Evolutionary conservation across 1,140 invertebrate species (phyloP).

Genomic region (Drosophila subobscura): DNA sequence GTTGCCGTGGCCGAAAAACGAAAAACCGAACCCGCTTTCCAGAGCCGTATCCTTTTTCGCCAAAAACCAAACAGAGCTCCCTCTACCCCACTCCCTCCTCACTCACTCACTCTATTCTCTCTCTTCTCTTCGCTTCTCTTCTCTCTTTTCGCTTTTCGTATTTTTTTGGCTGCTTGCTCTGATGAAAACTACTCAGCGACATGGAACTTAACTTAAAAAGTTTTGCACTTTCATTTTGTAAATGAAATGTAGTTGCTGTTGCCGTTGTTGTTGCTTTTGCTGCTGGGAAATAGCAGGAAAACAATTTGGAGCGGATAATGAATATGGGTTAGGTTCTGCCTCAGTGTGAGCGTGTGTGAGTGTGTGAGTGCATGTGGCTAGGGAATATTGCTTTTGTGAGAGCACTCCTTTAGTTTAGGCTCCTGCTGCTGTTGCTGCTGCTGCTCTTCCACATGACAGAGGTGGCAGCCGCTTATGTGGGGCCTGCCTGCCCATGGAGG

Average conservation of each 20-base stretch:
- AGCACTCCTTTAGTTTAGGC: constrained; percentile 3
- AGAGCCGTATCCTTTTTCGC: too few species aligned
- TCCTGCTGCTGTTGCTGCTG: neutral
- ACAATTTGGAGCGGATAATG: constrained; percentile 80
- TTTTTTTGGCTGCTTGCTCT: constrained; percentile 70
- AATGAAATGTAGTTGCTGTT: constrained; percentile 72
- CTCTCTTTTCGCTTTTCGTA: constrained; percentile 30
- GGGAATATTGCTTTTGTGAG: constrained; percentile 44
- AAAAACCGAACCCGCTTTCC: constrained; percentile 25
- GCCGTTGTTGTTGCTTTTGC: constrained; percentile 20
- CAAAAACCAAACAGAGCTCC: constrained; percentile 15
- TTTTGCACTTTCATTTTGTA: constrained; percentile 81
- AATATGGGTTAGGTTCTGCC: constrained; percentile 72
- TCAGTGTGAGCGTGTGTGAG: constrained; percentile 9
- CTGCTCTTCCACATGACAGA: too few species aligned
- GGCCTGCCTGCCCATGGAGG: too few species aligned
- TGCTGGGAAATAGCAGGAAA: constrained; percentile 73
- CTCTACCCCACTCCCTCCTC: constrained; percentile 3
- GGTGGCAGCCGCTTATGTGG: too few species aligned
- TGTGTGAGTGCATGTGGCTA: constrained; percentile 28
- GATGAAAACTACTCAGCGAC: constrained; percentile 80
- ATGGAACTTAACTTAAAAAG: constrained; percentile 82
- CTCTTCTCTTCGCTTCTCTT: constrained; percentile 25
- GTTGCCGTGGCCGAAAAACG: constrained; percentile 68
- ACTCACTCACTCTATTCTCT: constrained; percentile 11